Percentiles rank a stretch among this genome's conserved stretches.
phyloP scores from a whole-genome alignment of 2,888 invertebrate species.

The Leptinotarsa rubiginosa region DNA sequence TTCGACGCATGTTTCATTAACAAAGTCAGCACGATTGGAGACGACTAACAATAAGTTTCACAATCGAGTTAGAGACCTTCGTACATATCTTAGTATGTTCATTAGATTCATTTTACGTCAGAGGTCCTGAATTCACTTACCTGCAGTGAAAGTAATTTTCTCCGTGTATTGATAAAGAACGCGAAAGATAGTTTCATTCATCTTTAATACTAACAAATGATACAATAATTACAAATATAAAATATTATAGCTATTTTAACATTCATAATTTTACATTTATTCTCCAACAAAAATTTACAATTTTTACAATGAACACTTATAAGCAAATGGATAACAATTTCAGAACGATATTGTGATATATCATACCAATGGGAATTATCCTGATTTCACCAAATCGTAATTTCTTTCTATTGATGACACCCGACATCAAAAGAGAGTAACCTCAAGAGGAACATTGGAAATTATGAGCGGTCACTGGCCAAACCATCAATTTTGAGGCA shows the following conservation, averaged over 20 bases:
- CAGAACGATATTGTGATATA: not conserved
- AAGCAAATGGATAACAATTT: constrained; percentile 17
- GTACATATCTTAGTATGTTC: too few relatives aligned
- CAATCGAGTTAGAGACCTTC: too few relatives aligned
- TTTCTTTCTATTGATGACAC: not conserved
- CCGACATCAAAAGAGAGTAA: not conserved
- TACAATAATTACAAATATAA: constrained; percentile 49
- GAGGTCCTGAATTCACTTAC: too few relatives aligned
- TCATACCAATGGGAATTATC: not conserved
- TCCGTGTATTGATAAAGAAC: not conserved
- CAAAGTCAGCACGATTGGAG: too few relatives aligned
- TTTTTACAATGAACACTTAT: constrained; percentile 45
- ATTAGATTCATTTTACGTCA: too few relatives aligned
- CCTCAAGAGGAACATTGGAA: not conserved
- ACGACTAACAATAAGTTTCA: too few relatives aligned
- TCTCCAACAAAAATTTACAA: constrained; percentile 44
- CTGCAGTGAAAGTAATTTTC: too few relatives aligned
- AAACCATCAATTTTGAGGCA: too few relatives aligned
- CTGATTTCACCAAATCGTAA: not conserved
- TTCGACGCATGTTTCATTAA: too few relatives aligned
- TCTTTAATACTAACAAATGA: constrained; percentile 46
- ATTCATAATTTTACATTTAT: constrained; percentile 46
- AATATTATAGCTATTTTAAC: constrained; percentile 47
- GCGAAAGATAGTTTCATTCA: constrained; percentile 25
- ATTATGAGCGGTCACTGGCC: not conserved